These are phyloP conservation scores for Vanessa tameamea DNA, from an alignment of 1,140 invertebrate species.

Conservation along the genomic window DNA sequence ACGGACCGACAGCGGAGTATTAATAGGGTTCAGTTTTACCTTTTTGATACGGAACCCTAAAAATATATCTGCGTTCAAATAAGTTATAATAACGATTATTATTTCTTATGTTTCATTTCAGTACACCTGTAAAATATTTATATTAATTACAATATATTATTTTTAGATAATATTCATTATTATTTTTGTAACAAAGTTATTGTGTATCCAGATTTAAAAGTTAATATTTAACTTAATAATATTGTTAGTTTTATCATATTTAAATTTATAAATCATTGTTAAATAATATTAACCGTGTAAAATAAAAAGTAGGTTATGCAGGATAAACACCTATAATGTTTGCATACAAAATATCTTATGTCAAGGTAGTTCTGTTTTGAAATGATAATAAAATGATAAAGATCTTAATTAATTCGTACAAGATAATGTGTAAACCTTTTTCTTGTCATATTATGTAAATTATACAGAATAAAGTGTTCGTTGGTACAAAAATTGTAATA, in stretches of 20 bases:
- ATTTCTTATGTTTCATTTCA: too few relatives aligned
- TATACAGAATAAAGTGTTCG: neutral
- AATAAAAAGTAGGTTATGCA: constrained; percentile 8
- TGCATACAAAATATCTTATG: constrained; percentile 19
- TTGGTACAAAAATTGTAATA: neutral
- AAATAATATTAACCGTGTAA: neutral
- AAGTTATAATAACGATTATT: too few relatives aligned
- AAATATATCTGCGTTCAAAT: too few relatives aligned
- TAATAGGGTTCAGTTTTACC: too few relatives aligned
- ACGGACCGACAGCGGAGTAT: too few relatives aligned
- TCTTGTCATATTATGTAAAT: constrained; percentile 5
- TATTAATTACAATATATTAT: too few relatives aligned
- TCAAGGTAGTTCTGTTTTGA: constrained; percentile 26
- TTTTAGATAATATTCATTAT: too few relatives aligned
- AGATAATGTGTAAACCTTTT: constrained; percentile 6
- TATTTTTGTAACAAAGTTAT: too few relatives aligned
- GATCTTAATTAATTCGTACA: constrained; percentile 11
- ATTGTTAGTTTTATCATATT: neutral
- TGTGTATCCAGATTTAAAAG: too few relatives aligned
- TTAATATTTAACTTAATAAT: too few relatives aligned
- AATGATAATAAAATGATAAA: constrained; percentile 23
- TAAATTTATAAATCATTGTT: neutral
- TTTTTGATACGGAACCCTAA: too few relatives aligned
- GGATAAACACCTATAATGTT: constrained; percentile 6
- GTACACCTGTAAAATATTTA: too few relatives aligned